These are phyloP conservation scores for Danaus melanippus DNA, from an alignment of 1,140 invertebrate genomes.

Conservation along the genomic window DNA sequence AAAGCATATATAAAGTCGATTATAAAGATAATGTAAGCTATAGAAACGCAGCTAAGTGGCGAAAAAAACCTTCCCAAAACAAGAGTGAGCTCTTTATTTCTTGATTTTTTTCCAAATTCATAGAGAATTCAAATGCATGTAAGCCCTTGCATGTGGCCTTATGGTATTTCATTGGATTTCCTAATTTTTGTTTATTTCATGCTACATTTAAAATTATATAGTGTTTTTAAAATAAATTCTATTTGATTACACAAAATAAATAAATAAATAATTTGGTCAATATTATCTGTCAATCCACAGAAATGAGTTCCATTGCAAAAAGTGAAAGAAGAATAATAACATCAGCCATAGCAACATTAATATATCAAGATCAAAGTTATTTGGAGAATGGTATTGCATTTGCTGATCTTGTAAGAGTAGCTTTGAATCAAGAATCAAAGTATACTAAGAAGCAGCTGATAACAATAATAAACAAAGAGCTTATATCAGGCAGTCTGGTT, in stretches of 20 bases:
- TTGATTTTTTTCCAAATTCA: slow-evolving; percentile 1
- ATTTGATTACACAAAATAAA: slow-evolving; percentile 1
- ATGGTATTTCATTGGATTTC: no score
- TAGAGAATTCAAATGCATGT: no score
- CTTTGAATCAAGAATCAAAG: slow-evolving; percentile 76
- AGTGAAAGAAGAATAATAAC: slow-evolving; percentile 73
- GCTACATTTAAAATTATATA: no score
- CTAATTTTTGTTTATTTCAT: no score
- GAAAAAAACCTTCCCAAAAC: slow-evolving; percentile 54
- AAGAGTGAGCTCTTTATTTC: slow-evolving; percentile 42
- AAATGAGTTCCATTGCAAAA: slow-evolving; percentile 52
- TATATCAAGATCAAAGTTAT: slow-evolving; percentile 80
- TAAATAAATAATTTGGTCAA: no score
- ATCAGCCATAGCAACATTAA: slow-evolving; percentile 78
- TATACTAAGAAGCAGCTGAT: slow-evolving; percentile 78
- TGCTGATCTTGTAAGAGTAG: slow-evolving; percentile 75
- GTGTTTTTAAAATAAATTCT: slow-evolving; percentile 1
- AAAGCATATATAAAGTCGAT: slow-evolving; percentile 86
- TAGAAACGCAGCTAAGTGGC: slow-evolving; percentile 84
- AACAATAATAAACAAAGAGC: slow-evolving; percentile 77
- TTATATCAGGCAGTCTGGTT: slow-evolving; percentile 77
- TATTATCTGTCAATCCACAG: slow-evolving; percentile 28
- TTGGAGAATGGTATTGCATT: slow-evolving; percentile 79
- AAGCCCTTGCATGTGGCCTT: no score
- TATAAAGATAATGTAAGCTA: slow-evolving; percentile 90